Percentiles rank a stretch among this genome's conserved stretches.
Evolutionary conservation across 2,888 invertebrate genomes (phyloP).

Genomic region (Nomada ferruginata): DNA sequence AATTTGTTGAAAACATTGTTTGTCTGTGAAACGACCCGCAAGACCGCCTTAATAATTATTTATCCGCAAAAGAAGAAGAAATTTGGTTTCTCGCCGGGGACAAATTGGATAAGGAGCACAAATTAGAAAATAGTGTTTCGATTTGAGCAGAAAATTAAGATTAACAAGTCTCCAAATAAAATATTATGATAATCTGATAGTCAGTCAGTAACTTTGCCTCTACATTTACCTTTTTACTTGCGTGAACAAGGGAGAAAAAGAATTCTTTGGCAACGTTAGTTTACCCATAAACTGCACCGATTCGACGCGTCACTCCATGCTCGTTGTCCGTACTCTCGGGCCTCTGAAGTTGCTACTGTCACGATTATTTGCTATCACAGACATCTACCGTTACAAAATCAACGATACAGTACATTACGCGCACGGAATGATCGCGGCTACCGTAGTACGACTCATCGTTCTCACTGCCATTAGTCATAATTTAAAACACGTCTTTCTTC

Average conservation of each 20-base stretch:
- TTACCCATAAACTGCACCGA: background rate
- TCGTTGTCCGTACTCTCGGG: background rate
- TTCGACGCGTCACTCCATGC: background rate
- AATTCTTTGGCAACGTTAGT: background rate
- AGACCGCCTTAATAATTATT: too few species aligned
- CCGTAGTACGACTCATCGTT: constrained; percentile 1
- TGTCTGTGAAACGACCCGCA: too few species aligned
- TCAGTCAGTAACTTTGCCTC: background rate
- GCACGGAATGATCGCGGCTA: constrained; percentile 10
- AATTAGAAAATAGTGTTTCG: background rate
- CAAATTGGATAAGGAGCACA: background rate
- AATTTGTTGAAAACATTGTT: too few species aligned
- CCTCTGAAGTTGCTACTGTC: background rate
- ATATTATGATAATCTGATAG: background rate
- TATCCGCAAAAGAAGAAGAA: too few species aligned
- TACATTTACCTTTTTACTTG: background rate
- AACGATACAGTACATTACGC: constrained; percentile 22
- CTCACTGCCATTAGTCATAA: constrained; percentile 1
- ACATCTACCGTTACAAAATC: constrained; percentile 35
- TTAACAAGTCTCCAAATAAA: background rate
- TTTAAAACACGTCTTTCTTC: constrained; percentile 3
- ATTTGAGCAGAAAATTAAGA: background rate
- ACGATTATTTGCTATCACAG: constrained; percentile 29
- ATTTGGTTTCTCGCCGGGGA: too few species aligned
- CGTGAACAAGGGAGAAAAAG: background rate